A percentile compares a stretch with the other conserved stretches of the same genome.
Evolutionary conservation across 2,113 vertebrate genomes (phyloP).

Genomic region (Daphoenositta chrysoptera): DNA sequence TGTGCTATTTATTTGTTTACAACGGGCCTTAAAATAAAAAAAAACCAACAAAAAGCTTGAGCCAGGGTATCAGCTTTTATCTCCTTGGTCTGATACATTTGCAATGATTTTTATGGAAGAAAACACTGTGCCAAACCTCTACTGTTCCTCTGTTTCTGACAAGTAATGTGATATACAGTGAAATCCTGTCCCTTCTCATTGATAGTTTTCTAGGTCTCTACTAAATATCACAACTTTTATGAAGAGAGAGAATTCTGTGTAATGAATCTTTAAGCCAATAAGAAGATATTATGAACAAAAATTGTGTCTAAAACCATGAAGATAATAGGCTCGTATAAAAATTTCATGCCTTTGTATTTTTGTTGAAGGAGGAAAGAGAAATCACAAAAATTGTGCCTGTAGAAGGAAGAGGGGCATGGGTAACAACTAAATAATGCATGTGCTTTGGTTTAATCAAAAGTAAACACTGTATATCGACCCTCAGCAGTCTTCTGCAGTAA

Average conservation of each 20-base stretch:
- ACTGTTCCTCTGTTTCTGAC: not conserved
- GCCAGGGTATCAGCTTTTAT: not conserved
- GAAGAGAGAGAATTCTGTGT: not conserved
- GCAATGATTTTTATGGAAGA: not conserved
- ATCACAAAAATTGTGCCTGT: not conserved
- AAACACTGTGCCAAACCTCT: not conserved
- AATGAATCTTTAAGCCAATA: not conserved
- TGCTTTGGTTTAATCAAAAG: not conserved
- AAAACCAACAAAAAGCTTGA: not conserved
- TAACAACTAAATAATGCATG: not conserved
- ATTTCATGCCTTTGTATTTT: not conserved
- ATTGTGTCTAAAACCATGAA: not conserved
- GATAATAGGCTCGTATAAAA: not conserved
- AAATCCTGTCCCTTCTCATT: not conserved
- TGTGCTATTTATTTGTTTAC: not conserved
- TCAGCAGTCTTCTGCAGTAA: not conserved
- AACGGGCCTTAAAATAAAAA: not conserved
- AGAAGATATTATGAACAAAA: not conserved
- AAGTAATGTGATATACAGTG: not conserved
- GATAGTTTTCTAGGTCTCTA: not conserved
- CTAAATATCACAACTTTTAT: not conserved
- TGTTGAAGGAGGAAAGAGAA: not conserved
- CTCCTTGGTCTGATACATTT: not conserved
- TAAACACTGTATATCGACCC: not conserved
- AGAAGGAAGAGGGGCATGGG: not conserved